Evolutionary conservation across 92 coral and sea anemone genomes (phyloP), one percentile per base, ranked within the genome.

Genomic region (Epizoanthus scotinus): DNA sequence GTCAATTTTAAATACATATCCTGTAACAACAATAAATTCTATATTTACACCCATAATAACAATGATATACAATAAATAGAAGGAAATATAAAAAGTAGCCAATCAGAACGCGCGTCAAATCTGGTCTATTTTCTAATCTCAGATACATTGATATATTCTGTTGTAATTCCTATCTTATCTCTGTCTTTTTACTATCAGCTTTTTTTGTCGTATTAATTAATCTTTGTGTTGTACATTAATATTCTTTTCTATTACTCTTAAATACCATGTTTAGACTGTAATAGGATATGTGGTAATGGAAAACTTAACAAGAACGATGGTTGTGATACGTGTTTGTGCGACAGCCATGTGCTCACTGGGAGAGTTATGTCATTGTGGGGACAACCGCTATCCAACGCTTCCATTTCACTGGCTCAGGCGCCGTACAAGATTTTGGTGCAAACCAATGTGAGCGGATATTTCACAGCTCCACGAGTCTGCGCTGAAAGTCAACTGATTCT

Each of bases 401-500:
- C 62, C 8, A 31, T 82, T 6, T 54, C 85, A 14, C 26, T 82
- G 79, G 77, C 85, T 24, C 78, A 82, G 62, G 63, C 85, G 25
- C 85, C 85, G 52, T 82, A 82, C 47, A 70, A 38, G 5, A 44
- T 70, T 20, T 57, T 82, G 42, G 70, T 69, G 12, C 42, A 34
- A 38, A 82, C 85, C 3, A 67, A 82, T 58, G 59, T 40, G 57
- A 82, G 77, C 2, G 85, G 85, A 14, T 71, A 24, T 27, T 82
- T 82, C 31, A 0, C 10, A 1, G 62, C 79, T 57, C 9, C 49
- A 1, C 31, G 52, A 24, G 79, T 70, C 29, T 82, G 85, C 20
- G 50, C 85, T 20, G 70, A 25, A 38, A 79, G 60, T 2, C 84
- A 80, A 2, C 34, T 69, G 67, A 42, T 82, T 26, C n/a, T 82